Base-by-base conservation (phyloP, 2,888 invertebrate genomes). In the Scaptodrosophila latifasciaeformis region DNA sequence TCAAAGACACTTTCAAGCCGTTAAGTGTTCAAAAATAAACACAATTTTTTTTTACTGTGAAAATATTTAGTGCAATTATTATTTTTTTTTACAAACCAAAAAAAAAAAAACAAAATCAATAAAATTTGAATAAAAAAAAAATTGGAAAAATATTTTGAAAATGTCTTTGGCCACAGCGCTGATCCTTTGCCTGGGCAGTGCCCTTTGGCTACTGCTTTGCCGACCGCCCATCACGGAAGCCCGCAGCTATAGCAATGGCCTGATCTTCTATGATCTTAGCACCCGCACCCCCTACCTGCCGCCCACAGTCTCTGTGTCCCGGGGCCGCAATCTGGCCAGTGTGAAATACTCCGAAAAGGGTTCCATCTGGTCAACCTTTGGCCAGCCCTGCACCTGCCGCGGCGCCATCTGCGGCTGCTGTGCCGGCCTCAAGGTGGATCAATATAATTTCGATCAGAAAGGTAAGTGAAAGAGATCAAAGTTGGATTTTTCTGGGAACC, bases 401-500 rank as follows among this genome's bases (percentile, higher is more conserved):
- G 87, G 87, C 2, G 81, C 89, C 0, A 85, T 87, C 44, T 94
- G 94, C 74, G 89, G 89, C 42, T 94, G 94, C 81, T 94, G 94
- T 72, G 90, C 91, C 2, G 93, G 93, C n/a, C 88, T 94, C 63
- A 90, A 91, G 65, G 88, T 93, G 54, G 88, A 90, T 53, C 87
- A 89, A 30, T 88, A 92, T 56, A 90, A 90, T 62, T 85, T 84
- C 43, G 76, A 85, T 67, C 82, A 85, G 53, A 85, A 84, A 70
- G 79, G 84, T 84, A 72, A 56, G 82, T 70, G 3, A n/a, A 4
- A 15, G n/a, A n/a, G n/a, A n/a, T n/a, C n/a, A n/a, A n/a, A n/a
- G n/a, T n/a, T n/a, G n/a, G n/a, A n/a, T n/a, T n/a, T n/a, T n/a
- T n/a, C n/a, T n/a, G n/a, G n/a, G n/a, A n/a, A n/a, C n/a, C n/a